Base-by-base conservation (phyloP, 2,888 invertebrate species). In the Bellardia bayeri region DNA sequence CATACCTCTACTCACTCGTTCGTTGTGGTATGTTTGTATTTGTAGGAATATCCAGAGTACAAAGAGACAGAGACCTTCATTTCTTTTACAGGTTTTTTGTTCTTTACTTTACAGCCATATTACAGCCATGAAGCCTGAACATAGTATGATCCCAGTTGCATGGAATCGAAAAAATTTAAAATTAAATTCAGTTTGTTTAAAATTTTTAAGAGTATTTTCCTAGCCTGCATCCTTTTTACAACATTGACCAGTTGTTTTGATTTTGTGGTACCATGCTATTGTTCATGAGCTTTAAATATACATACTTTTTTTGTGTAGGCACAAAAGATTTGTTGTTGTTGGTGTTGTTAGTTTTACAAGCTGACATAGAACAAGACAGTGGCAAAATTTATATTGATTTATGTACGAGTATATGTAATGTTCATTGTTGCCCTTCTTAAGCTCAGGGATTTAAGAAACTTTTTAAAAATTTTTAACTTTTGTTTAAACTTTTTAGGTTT, bases 351-450 rank as follows among this genome's bases (percentile, higher is more conserved):
- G 14, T 33, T 61, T 8, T 16, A 40, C 42, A 64, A 64, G 64
- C 42, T 64, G 64, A 42, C 64, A 64, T n/a, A n/a, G 2, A 64
- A 64, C 64, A 42, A 42, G 64, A 64, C 64, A 40, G 64, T 64
- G 64, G 64, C 64, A 64, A 64, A 64, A 64, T 40, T 3, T 40
- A 37, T 37, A 40, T 40, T 64, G 64, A 64, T 64, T 64, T 64
- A 64, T 23, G 23, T 23, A 23, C 23, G 23, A 23, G 23, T 23
- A 23, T 64, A 42, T 40, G 40, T 16, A 11, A n/a, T 64, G 14
- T 9, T n/a, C 40, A 9, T 40, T 16, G 3, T 42, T 37, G 14
- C n/a, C 11, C 42, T 42, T 40, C n/a, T 64, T 42, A 64, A 64
- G 64, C 42, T 42, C 64, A 64, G 64, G 16, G n/a, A 64, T 64